Evolutionary conservation across 2,888 invertebrate genomes (phyloP).

Genomic region (Sarcophaga variegata): DNA sequence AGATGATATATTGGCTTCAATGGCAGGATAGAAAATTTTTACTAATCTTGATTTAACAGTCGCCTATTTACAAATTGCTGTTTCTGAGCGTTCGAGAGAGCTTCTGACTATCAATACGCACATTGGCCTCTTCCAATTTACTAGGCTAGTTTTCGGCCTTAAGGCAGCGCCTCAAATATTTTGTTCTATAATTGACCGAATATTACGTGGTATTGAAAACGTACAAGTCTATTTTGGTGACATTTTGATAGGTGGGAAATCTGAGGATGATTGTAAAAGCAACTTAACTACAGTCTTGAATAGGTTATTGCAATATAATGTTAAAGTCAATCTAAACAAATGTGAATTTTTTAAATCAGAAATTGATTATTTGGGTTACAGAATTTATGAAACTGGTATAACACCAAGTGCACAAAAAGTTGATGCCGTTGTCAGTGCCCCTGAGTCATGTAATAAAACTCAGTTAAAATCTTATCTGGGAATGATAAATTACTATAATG

Average conservation of each 20-base stretch:
- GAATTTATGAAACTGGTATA: slow-evolving; percentile 43
- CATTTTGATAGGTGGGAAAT: slow-evolving; percentile 31
- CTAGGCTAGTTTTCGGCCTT: too few species aligned
- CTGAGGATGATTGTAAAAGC: slow-evolving; percentile 7
- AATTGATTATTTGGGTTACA: slow-evolving; percentile 59
- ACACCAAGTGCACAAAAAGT: slow-evolving; percentile 48
- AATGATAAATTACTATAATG: slow-evolving; percentile 59
- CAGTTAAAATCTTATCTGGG: slow-evolving; percentile 54
- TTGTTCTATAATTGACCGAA: slow-evolving; percentile 15
- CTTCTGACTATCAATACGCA: slow-evolving; percentile 49
- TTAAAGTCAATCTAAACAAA: slow-evolving; percentile 63
- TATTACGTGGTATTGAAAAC: slow-evolving; percentile 9
- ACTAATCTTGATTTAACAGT: too few species aligned
- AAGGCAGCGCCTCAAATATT: not conserved
- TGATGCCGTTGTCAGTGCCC: slow-evolving; percentile 17
- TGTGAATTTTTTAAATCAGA: slow-evolving; percentile 60
- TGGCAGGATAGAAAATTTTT: too few species aligned
- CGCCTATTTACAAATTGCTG: slow-evolving; percentile 27
- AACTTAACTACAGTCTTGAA: slow-evolving; percentile 18
- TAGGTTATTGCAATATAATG: slow-evolving; percentile 57
- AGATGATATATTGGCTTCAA: too few species aligned
- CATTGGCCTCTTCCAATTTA: not conserved
- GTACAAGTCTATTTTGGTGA: slow-evolving; percentile 38
- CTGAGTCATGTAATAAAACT: slow-evolving; percentile 40
- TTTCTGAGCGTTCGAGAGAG: slow-evolving; percentile 49